These are phyloP conservation scores for Theocolax elegans DNA, from an alignment of 1,140 invertebrate genomes.

Conservation along the genomic window DNA sequence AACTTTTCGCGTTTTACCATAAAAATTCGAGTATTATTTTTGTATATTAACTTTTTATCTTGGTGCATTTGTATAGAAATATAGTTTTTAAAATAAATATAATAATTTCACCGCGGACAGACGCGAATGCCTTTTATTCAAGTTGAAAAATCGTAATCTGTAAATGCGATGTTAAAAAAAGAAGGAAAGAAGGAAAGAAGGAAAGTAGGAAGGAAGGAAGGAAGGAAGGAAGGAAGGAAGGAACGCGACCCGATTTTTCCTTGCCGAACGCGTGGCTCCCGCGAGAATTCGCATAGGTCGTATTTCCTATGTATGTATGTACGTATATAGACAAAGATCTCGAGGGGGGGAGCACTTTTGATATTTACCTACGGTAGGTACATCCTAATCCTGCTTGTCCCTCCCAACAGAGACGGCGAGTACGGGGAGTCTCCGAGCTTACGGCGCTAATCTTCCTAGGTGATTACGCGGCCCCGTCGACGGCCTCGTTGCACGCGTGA, in stretches of 20 bases:
- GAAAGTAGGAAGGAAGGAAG: too few species aligned
- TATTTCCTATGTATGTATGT: too few species aligned
- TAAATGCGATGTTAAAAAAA: constrained; percentile 17
- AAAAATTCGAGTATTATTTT: too few species aligned
- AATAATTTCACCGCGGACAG: too few species aligned
- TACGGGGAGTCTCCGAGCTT: constrained; percentile 15
- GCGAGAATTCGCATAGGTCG: constrained; percentile 5
- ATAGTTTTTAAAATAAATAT: too few species aligned
- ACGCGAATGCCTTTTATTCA: background rate
- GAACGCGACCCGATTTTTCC: too few species aligned
- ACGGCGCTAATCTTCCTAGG: constrained; percentile 50
- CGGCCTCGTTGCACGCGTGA: constrained; percentile 19
- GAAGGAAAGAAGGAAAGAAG: constrained; percentile 31
- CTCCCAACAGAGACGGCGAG: background rate
- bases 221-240: background rate
- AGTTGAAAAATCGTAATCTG: constrained; percentile 21
- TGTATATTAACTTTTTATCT: too few species aligned
- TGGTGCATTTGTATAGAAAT: too few species aligned
- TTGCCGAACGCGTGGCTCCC: background rate
- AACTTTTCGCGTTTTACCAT: too few species aligned
- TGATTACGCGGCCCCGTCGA: constrained; percentile 46
- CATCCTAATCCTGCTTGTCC: constrained; percentile 12
- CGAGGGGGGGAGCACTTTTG: constrained; percentile 3
- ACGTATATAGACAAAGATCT: too few species aligned
- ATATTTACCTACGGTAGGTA: constrained; percentile 38